These are phyloP conservation scores for Apodemia duryi DNA, from an alignment of 2,888 invertebrate species.

Conservation along the genomic window DNA sequence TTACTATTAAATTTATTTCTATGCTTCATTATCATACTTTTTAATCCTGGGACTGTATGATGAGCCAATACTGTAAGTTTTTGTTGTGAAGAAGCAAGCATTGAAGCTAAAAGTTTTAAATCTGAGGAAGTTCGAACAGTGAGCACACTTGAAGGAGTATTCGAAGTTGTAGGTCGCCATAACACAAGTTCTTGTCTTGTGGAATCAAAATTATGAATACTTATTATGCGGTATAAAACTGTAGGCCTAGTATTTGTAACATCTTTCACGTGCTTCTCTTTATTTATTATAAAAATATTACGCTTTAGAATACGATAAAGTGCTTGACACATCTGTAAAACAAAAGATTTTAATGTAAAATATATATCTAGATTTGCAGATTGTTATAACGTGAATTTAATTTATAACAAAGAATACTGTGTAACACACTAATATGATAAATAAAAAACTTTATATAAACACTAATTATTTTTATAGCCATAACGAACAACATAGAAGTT, in stretches of 20 bases:
- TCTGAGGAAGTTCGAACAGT: constrained; percentile 37
- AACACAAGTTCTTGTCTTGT: constrained; percentile 25
- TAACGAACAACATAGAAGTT: too few species aligned
- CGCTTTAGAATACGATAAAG: constrained; percentile 32
- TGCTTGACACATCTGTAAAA: constrained; percentile 36
- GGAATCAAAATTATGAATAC: constrained; percentile 30
- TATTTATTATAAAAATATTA: constrained; percentile 37
- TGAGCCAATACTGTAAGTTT: constrained; percentile 40
- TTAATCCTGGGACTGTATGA: constrained; percentile 40
- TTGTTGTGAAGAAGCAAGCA: constrained; percentile 33
- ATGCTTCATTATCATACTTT: constrained; percentile 39
- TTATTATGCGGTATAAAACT: constrained; percentile 33
- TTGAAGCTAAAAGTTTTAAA: constrained; percentile 31
- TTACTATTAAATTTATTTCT: constrained; percentile 38
- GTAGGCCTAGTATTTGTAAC: constrained; percentile 25
- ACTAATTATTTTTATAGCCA: too few species aligned
- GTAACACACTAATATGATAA: too few species aligned
- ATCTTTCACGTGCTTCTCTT: constrained; percentile 26
- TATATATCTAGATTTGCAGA: too few species aligned
- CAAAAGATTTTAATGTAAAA: not conserved
- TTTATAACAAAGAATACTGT: too few species aligned
- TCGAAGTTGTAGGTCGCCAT: constrained; percentile 36
- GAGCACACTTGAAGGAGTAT: constrained; percentile 33
- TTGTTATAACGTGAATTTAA: too few species aligned
- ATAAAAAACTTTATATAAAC: too few species aligned